Evolutionary conservation across 2,797 vertebrate genomes (phyloP), one percentile per base, ranked within the genome.

Genomic region (Gobio occitaniae): DNA sequence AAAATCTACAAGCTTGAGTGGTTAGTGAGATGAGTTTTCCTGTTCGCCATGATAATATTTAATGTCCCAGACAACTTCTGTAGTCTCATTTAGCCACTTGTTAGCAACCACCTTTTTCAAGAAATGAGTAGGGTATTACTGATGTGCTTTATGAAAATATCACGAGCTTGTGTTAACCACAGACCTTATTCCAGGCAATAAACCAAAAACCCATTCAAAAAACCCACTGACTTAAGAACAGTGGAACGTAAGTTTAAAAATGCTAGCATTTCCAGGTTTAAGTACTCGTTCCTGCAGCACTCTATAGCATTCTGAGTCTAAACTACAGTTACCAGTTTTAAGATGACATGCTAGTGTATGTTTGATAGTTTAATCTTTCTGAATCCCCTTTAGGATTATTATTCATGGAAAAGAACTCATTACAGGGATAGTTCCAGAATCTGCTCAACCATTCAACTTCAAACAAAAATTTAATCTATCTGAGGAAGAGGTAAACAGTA

Each of bases 381-480:
- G 6, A 47, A 72, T 63, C 29, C 44, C 21, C 3, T 72, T 80
- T 89, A 96, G 96, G 91, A 97, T 97, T 71, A 93, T 97, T 36
- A 94, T 95, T 48, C 94, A 96, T 4, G 96, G 96, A 7, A 92
- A 92, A 38, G 94, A 95, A 77, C 90, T 96, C 0, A 87, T 94
- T 56, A 93, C 93, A 68, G 91, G 93, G 8, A 89, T 96, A n/a
- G 93, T 96, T 13, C 93, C 94, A 0, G 92, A 91, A 41, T 96
- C 96, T 29, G 96, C 96, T 86, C 94, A 94, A 61, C 92, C 94
- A 0, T 97, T 96, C 91, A 96, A 97, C 90, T 97, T 97, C 89
- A 96, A 95, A 88, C 88, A 92, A 63, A 88, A 89, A 75, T 95
- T 96, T 66, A 88, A 91, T 65, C 92, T 97, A 12, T 94, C 95